Evolutionary conservation across 2,888 invertebrate species (phyloP).

Genomic region (Smittia aterrima): DNA sequence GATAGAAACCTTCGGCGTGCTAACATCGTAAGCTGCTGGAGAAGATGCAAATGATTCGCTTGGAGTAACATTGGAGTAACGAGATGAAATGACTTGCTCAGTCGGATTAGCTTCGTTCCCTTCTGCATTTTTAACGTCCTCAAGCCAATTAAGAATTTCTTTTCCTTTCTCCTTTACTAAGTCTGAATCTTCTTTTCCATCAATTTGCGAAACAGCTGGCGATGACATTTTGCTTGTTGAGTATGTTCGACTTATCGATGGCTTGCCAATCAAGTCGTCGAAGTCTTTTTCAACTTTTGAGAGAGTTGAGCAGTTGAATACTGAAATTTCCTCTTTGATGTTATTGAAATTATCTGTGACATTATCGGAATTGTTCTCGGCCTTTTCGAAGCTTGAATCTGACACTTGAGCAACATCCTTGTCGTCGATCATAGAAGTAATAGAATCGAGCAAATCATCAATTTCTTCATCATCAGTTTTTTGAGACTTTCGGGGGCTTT

Average conservation of each 20-base stretch:
- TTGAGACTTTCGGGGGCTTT: too few species aligned
- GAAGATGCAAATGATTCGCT: slow-evolving; percentile 19
- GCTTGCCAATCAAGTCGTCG: neutral
- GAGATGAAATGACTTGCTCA: slow-evolving; percentile 22
- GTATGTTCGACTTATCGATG: neutral
- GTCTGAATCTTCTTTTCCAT: neutral
- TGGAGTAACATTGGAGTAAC: slow-evolving; percentile 35
- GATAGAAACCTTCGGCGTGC: slow-evolving; percentile 6
- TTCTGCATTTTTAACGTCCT: neutral
- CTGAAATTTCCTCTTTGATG: neutral
- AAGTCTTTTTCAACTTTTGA: neutral
- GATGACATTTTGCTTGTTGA: neutral
- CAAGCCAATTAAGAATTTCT: neutral
- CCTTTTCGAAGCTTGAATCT: neutral
- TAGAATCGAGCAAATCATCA: neutral
- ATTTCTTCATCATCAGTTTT: neutral
- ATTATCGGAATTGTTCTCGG: neutral
- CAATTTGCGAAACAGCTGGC: neutral
- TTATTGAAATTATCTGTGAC: neutral
- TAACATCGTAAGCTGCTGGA: neutral
- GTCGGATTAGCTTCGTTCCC: neutral
- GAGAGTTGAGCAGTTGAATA: neutral
- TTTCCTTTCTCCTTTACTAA: neutral
- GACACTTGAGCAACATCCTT: neutral
- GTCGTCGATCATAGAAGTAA: neutral